phyloP scores from a whole-genome alignment of 2,797 vertebrate genomes.

The Molossus molossus region DNA sequence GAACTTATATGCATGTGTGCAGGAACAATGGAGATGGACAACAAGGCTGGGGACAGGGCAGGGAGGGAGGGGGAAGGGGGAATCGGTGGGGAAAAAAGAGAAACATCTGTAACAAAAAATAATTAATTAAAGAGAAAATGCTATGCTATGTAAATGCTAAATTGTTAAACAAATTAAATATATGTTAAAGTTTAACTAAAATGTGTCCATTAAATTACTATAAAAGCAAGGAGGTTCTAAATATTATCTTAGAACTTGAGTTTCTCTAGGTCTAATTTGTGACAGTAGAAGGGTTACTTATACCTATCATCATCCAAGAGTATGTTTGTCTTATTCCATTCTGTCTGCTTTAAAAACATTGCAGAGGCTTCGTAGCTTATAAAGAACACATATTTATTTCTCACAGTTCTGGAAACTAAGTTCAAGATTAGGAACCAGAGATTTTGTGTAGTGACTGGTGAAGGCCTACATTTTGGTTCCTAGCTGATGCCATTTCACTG shows the following conservation, averaged over 20 bases:
- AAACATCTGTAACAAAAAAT: too few relatives aligned
- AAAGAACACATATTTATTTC: not conserved
- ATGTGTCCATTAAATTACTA: constrained; percentile 17
- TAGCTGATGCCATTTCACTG: not conserved
- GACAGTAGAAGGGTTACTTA: not conserved
- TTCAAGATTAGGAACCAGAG: not conserved
- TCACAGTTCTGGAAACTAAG: not conserved
- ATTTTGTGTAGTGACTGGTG: not conserved
- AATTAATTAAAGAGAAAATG: not conserved
- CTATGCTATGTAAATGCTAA: not conserved
- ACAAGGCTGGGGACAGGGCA: too few relatives aligned
- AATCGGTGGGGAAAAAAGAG: too few relatives aligned
- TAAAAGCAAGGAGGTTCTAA: not conserved
- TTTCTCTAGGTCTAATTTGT: not conserved
- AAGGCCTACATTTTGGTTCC: not conserved
- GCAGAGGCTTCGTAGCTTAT: not conserved
- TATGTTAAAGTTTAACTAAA: not conserved
- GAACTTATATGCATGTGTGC: too few relatives aligned
- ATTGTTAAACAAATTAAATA: constrained; percentile 62
- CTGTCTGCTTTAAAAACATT: not conserved
- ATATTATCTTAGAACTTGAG: not conserved
- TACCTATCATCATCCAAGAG: not conserved
- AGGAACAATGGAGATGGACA: too few relatives aligned
- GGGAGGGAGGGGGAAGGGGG: too few relatives aligned
- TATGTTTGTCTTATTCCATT: not conserved